Percentiles rank a stretch among this genome's conserved stretches.
phyloP scores from a whole-genome alignment of 2,888 invertebrate species.

The Callyntrura sp. region DNA sequence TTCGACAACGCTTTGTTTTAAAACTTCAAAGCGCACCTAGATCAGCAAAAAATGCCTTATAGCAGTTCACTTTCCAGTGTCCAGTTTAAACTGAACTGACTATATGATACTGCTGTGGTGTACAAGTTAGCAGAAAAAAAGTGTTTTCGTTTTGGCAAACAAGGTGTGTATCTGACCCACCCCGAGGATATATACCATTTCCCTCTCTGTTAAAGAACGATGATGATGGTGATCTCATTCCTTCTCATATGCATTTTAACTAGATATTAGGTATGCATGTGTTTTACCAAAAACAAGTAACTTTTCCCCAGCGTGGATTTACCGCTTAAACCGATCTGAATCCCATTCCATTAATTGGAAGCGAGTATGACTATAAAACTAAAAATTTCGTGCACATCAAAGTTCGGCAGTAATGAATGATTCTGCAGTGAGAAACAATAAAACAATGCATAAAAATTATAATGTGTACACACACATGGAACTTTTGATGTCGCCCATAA shows the following conservation, averaged over 20 bases:
- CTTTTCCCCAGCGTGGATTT: constrained; percentile 5
- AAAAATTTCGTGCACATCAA: constrained; percentile 42
- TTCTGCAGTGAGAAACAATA: constrained; percentile 45
- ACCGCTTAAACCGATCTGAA: constrained; percentile 19
- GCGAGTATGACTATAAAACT: constrained; percentile 59
- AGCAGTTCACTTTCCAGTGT: constrained; percentile 22
- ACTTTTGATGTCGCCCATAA: constrained; percentile 24
- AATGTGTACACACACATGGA: constrained; percentile 38
- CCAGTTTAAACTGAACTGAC: constrained; percentile 6
- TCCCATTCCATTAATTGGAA: constrained; percentile 61
- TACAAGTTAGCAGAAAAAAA: not conserved
- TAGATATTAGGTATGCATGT: not conserved
- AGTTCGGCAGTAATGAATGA: constrained; percentile 30
- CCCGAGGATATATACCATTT: constrained; percentile 38
- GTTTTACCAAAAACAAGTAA: constrained; percentile 31
- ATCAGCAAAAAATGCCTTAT: not conserved
- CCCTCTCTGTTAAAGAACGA: constrained; percentile 21
- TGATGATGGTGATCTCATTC: constrained; percentile 61
- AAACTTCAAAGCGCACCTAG: not conserved
- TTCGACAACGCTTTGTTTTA: not conserved
- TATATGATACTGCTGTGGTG: too few relatives aligned
- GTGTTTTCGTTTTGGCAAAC: constrained; percentile 31
- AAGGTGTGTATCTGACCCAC: constrained; percentile 35
- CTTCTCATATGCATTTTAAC: not conserved
- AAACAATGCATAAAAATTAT: constrained; percentile 64